phyloP scores from a whole-genome alignment of 2,888 invertebrate species.

The Loripinus fragilis region DNA sequence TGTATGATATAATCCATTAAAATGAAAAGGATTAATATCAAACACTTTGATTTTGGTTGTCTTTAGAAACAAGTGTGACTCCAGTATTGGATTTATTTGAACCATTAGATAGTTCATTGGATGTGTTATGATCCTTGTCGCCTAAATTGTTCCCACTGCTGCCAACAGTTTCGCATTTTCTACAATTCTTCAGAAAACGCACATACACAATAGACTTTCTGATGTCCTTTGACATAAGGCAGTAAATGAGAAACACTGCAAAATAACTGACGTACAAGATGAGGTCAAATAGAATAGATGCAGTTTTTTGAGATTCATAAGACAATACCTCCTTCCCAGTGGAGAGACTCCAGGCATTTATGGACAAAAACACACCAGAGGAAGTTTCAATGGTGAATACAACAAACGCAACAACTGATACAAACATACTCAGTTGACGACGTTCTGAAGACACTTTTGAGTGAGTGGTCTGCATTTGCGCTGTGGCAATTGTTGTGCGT shows the following conservation, averaged over 20 bases:
- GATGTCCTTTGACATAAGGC: slow-evolving; percentile 7
- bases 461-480: background rate
- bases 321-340: background rate
- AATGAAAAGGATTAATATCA: too few relatives aligned
- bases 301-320: background rate
- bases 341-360: background rate
- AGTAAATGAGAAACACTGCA: slow-evolving; percentile 5
- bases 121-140: too few relatives aligned
- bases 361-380: background rate
- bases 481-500: too few relatives aligned
- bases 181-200: too few relatives aligned
- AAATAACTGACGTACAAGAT: slow-evolving; percentile 18
- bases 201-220: background rate
- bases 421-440: background rate
- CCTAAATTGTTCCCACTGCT: too few relatives aligned
- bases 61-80: too few relatives aligned
- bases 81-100: too few relatives aligned
- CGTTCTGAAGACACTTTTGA: background rate
- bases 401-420: background rate
- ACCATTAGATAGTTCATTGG: too few relatives aligned
- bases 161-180: too few relatives aligned
- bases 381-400: background rate
- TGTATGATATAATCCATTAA: too few relatives aligned
- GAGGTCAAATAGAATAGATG: background rate
- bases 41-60: too few relatives aligned